Conservation (phyloP, 1,140 invertebrate genomes). For the Apis florea region DNA sequence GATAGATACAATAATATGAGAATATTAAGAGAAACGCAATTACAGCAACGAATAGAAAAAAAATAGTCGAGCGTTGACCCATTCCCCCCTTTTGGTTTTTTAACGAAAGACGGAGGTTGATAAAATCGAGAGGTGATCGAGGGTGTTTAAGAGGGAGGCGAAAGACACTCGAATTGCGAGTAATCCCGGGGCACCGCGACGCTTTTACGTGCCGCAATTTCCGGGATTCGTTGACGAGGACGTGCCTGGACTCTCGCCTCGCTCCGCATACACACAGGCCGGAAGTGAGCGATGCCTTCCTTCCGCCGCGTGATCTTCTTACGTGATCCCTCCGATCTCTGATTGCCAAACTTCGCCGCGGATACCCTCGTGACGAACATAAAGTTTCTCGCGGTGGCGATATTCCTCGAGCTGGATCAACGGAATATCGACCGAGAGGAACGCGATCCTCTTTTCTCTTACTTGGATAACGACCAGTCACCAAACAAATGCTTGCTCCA, state of each 20-base stretch:
- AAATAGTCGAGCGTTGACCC: neutral
- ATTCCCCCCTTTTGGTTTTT: neutral
- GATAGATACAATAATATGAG: too few species aligned
- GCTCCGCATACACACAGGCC: constrained; percentile 1
- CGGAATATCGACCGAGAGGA: neutral
- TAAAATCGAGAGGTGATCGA: neutral
- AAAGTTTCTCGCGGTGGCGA: constrained; percentile 15
- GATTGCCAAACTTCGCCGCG: constrained; percentile 64
- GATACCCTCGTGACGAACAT: constrained; percentile 27
- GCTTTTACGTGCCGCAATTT: constrained; percentile 63
- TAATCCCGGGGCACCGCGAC: constrained; percentile 35
- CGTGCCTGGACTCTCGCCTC: constrained; percentile 56
- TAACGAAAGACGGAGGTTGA: neutral
- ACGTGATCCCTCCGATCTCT: constrained; percentile 52
- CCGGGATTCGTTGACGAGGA: constrained; percentile 57
- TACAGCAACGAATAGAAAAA: neutral
- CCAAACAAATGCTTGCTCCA: neutral
- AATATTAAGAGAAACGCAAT: neutral
- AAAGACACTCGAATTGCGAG: constrained; percentile 48
- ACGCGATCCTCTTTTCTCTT: neutral
- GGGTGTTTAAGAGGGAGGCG: constrained; percentile 16
- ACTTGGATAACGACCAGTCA: too few species aligned
- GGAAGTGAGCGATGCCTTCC: constrained; percentile 59
- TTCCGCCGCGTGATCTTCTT: constrained; percentile 53
- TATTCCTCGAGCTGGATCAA: neutral